Base-by-base conservation (phyloP, 2,888 invertebrate species). In the Aethes cnicana region DNA sequence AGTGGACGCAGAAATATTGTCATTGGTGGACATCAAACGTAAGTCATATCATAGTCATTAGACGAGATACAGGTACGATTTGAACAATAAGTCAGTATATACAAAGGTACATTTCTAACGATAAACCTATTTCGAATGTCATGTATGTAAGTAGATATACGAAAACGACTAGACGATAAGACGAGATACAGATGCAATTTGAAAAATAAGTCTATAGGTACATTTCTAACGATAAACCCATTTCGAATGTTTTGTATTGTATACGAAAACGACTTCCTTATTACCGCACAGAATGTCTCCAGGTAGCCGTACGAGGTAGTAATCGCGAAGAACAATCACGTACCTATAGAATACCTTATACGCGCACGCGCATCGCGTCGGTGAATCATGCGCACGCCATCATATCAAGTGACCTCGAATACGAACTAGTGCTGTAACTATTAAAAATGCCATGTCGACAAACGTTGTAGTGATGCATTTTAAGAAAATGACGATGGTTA, bases 361-460 rank as follows among this genome's bases (percentile, higher is more conserved):
- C 58, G 72, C 69, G 74, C 74, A 74, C 65, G 73, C 75, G 77
- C 74, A 64, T 53, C 64, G 67, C 63, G 60, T 57, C 62, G 69
- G 74, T 86, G 85, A 86, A 78, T 86, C 86, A 85, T 76, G 71
- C 74, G 62, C 66, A 74, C 79, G 74, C 62, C 74, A 72, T 77
- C 81, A 78, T 81, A 82, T 81, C 84, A 74, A 69, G 68, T 68
- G 82, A 81, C 82, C 84, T 83, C 86, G 77, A 79, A 79, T 74
- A 69, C 66, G 68, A 67, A 60, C 63, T 74, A 85, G 81, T 68
- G 72, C 66, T 60, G 77, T 56, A 43, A 49, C 46, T 47, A 49
- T 52, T 33, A 18, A 54, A 21, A 32, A 55, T 41, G 12, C 43
- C 42, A 50, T 71, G 63, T 78, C 77, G 75, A 76, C 69, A 68